Evolutionary conservation across 2,888 invertebrate species (phyloP).

Genomic region (Dasypogon diadema): DNA sequence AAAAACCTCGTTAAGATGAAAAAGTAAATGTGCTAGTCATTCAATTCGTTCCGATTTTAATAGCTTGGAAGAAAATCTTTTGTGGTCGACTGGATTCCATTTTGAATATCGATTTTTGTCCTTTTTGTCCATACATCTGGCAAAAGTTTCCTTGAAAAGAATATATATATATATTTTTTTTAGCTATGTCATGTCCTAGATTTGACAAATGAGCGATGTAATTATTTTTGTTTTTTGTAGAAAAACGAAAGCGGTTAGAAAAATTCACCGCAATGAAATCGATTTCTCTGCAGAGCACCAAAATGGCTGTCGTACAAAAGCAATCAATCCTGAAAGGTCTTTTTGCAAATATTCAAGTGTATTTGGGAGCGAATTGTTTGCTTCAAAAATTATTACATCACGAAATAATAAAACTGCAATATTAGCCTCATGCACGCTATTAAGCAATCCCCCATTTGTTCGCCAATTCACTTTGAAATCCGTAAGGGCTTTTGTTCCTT

Average conservation of each 20-base stretch:
- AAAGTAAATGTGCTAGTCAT: too few relatives aligned
- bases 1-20: too few relatives aligned
- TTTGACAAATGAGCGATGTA: constrained; percentile 3
- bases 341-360: constrained; percentile 3
- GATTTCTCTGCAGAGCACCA: constrained; percentile 45
- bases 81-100: constrained; percentile 63
- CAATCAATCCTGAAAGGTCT: constrained; percentile 4
- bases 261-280: constrained; percentile 39
- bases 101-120: constrained; percentile 66
- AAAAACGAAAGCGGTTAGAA: background rate
- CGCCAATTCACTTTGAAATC: constrained; percentile 9
- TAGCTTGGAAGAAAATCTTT: constrained; percentile 32
- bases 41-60: too few relatives aligned
- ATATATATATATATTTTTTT: background rate
- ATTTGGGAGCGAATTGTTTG: constrained; percentile 1
- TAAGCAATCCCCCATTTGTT: background rate
- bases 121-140: background rate
- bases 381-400: background rate
- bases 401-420: background rate
- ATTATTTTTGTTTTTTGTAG: background rate
- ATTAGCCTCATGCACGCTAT: constrained; percentile 25
- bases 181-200: background rate
- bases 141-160: background rate
- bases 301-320: constrained; percentile 35
- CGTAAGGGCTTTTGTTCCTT: constrained; percentile 14